Base-by-base conservation (phyloP, 2,797 vertebrate species). In the Simalia tracyae region DNA sequence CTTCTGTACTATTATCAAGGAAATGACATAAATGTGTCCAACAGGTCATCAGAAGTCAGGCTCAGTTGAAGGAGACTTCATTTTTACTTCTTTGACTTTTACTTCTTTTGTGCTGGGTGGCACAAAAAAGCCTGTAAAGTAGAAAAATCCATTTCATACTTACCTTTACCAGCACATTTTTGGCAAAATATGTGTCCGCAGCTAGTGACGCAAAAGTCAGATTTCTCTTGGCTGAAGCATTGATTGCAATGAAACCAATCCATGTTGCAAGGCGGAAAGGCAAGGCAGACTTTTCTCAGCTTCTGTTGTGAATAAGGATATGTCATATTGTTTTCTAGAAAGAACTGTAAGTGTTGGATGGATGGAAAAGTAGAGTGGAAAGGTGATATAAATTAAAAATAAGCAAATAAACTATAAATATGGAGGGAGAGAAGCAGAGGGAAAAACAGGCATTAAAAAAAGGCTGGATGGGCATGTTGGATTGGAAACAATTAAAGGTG, bases 181-280 rank as follows among this genome's bases (percentile, higher is more conserved):
- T 98, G 97, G 95, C 98, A 99, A 96, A 97, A 97, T 95, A 98
- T 98, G 96, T 99, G 98, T 88, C 98, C 98, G 95, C 98, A 99
- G 96, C 96, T 98, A 94, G 98, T 98, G 87, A 98, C 97, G 0
- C 97, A 97, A 95, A 98, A 98, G 2, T 95, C 96, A 0, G 95
- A 93, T 0, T 97, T 98, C 36, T 96, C 97, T 93, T 95, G 98
- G 89, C 89, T 94, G 93, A 98, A 98, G 95, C 98, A 99, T 91
- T 95, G 95, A 96, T 98, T 99, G 95, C 98, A 99, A 92, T 99
- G 98, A 97, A 99, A 98, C 98, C 98, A 99, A 91, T 99, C 98
- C 98, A 99, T 99, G 88, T 15, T 12, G 22, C 61, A 84, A 36
- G 42, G 56, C 7, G 86, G 56, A 87, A 10, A 50, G 46, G 57